Evolutionary conservation across 2,888 invertebrate species (phyloP).

Genomic region (Coenonympha arcania): DNA sequence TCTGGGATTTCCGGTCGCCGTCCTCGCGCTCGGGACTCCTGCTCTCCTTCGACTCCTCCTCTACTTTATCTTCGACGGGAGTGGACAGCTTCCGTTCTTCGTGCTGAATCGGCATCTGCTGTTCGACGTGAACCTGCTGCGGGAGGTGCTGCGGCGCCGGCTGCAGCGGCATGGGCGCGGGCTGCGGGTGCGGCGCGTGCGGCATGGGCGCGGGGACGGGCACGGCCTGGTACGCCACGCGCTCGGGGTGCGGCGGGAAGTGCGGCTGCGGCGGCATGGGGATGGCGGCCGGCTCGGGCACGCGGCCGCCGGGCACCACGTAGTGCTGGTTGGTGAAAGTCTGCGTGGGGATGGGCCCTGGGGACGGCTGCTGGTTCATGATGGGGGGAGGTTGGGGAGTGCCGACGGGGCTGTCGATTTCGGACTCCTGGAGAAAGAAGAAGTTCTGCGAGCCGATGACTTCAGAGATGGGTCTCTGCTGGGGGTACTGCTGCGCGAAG

Average conservation of each 20-base stretch:
- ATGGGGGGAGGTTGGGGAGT: conserved; percentile 65
- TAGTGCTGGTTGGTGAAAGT: conserved; percentile 91
- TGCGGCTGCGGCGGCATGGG: conserved; percentile 73
- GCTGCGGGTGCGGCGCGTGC: conserved; percentile 35
- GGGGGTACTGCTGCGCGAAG: conserved; percentile 73
- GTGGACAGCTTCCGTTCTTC: conserved; percentile 37
- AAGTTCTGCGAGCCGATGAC: conserved; percentile 85
- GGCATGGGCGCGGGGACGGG: conserved; percentile 39
- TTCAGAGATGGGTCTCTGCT: conserved; percentile 79
- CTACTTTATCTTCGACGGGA: conserved; percentile 43
- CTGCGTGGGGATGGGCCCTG: conserved; percentile 80
- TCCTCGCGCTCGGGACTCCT: conserved; percentile 58
- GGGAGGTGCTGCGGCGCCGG: conserved; percentile 30
- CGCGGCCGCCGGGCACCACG: conserved; percentile 66
- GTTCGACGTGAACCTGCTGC: conserved; percentile 30
- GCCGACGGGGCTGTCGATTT: conserved; percentile 83
- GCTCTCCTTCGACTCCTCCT: conserved; percentile 51
- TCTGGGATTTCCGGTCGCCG: conserved; percentile 52
- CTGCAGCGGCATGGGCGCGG: conserved; percentile 32
- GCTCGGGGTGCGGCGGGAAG: conserved; percentile 70
- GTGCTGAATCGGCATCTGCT: conserved; percentile 24
- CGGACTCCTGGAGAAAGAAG: conserved; percentile 91
- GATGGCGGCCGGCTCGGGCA: conserved; percentile 70
- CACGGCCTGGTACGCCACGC: conserved; percentile 66
- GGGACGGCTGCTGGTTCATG: conserved; percentile 56